These are phyloP conservation scores for Pseudomyrmex cubaensis DNA, from an alignment of 1,140 invertebrate species.

Conservation along the genomic window DNA sequence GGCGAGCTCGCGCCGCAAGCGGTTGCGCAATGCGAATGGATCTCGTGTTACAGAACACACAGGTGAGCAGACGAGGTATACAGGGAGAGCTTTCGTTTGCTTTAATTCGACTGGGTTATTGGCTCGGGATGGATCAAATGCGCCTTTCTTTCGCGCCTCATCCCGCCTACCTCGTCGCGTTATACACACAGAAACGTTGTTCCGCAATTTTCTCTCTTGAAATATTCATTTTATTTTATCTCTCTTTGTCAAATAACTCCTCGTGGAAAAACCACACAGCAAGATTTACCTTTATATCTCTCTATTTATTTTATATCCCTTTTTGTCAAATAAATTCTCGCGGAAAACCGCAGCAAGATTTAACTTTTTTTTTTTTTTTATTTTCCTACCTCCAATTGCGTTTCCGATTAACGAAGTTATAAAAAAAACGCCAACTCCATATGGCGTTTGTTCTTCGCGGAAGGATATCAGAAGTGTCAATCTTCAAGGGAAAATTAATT, in stretches of 20 bases:
- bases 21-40: conserved; percentile 75
- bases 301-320: background rate
- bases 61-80: conserved; percentile 61
- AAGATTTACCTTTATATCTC: no score
- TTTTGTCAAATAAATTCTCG: no score
- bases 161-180: conserved; percentile 57
- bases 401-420: background rate
- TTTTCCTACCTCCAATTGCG: background rate
- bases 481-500: background rate
- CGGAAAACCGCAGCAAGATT: no score
- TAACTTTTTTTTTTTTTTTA: no score
- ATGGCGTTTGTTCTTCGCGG: no score
- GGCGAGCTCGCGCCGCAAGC: conserved; percentile 64
- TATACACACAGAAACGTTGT: conserved; percentile 39
- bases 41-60: conserved; percentile 76
- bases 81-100: conserved; percentile 51
- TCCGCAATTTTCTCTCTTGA: conserved; percentile 42
- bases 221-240: conserved; percentile 50
- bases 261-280: background rate
- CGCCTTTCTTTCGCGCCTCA: conserved; percentile 61
- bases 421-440: background rate
- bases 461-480: background rate
- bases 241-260: conserved; percentile 17
- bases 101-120: conserved; percentile 70
- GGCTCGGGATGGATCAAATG: conserved; percentile 51